These are phyloP conservation scores for Arctia plantaginis DNA, from an alignment of 2,888 invertebrate genomes.

Conservation along the genomic window DNA sequence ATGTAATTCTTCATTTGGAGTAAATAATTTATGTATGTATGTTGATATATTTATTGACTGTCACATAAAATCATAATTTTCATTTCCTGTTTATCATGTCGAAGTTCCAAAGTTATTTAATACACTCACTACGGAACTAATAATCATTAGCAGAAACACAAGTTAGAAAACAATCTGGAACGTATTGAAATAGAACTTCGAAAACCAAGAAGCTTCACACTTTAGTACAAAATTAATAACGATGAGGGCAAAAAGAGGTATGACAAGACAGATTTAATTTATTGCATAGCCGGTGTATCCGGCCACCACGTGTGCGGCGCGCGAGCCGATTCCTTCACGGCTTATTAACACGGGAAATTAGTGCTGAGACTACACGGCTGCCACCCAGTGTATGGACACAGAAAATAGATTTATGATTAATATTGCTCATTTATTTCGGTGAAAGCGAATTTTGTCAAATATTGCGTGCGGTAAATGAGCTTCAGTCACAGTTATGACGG, in stretches of 20 bases:
- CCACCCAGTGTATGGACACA: constrained; percentile 61
- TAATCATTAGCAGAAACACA: constrained; percentile 7
- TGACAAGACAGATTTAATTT: constrained; percentile 60
- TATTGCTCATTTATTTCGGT: constrained; percentile 47
- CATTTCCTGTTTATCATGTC: constrained; percentile 9
- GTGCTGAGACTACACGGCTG: constrained; percentile 55
- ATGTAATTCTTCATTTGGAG: neutral
- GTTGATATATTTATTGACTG: constrained; percentile 1
- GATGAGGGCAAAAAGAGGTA: constrained; percentile 41
- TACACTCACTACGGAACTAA: neutral
- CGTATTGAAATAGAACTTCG: constrained; percentile 15
- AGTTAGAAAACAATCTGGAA: constrained; percentile 8
- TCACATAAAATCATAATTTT: constrained; percentile 7
- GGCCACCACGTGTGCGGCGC: constrained; percentile 69
- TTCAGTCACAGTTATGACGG: constrained; percentile 33
- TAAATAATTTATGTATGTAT: neutral
- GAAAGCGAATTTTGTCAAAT: constrained; percentile 42
- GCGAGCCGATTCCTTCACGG: constrained; percentile 73
- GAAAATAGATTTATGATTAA: constrained; percentile 57
- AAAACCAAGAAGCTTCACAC: constrained; percentile 31
- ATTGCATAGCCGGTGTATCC: constrained; percentile 59
- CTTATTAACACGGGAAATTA: constrained; percentile 81
- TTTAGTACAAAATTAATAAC: constrained; percentile 45
- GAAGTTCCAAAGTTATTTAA: neutral
- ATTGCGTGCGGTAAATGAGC: constrained; percentile 33